Evolutionary conservation across 2,888 invertebrate genomes (phyloP).

Genomic region (Tethea ocularis): DNA sequence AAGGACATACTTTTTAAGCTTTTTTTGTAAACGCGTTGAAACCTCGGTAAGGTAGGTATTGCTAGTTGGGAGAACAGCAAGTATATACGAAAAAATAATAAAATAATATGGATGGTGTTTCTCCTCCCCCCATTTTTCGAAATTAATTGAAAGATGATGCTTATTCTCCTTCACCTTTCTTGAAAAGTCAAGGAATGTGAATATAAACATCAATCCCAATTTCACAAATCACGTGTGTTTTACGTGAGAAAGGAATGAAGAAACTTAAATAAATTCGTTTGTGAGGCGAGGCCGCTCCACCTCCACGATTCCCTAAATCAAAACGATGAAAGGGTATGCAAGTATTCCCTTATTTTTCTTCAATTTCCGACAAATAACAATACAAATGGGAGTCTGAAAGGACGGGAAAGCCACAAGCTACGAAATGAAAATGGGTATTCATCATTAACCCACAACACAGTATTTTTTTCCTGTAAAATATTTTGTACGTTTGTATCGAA

Average conservation of each 20-base stretch:
- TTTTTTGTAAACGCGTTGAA: too few relatives aligned
- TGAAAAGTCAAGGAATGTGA: not conserved
- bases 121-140: too few relatives aligned
- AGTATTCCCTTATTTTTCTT: conserved; percentile 27
- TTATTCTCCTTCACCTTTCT: too few relatives aligned
- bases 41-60: too few relatives aligned
- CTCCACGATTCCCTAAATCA: conserved; percentile 30
- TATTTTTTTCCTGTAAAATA: not conserved
- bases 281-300: conserved; percentile 2
- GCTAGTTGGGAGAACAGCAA: too few relatives aligned
- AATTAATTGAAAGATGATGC: too few relatives aligned
- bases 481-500: not conserved
- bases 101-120: too few relatives aligned
- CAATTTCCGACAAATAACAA: conserved; percentile 21
- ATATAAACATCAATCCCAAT: not conserved
- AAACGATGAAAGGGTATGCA: conserved; percentile 27
- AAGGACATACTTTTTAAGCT: too few relatives aligned
- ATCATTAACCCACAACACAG: conserved; percentile 4
- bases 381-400: conserved; percentile 14
- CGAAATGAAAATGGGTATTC: conserved; percentile 9
- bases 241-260: conserved; percentile 14
- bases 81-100: too few relatives aligned
- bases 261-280: conserved; percentile 13
- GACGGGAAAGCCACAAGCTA: conserved; percentile 9
- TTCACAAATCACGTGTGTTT: not conserved